Base-by-base conservation (phyloP, 2,888 invertebrate species). In the Encarsia formosa region DNA sequence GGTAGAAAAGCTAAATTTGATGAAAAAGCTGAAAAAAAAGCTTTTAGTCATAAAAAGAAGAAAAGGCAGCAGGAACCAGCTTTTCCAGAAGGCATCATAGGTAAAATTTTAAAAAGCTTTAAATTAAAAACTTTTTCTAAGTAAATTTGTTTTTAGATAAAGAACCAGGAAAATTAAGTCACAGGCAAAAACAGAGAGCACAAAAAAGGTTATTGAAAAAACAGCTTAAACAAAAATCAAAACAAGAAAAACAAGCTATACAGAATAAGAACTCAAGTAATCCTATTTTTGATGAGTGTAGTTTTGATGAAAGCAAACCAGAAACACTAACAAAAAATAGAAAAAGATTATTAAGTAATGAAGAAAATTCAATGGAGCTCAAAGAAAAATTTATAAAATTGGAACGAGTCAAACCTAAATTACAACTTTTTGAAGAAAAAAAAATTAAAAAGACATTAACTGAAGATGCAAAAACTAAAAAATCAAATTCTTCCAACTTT, bases 1-100 rank as follows among this genome's bases (percentile, higher is more conserved):
- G 92, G 92, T 58, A 81, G 92, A 35, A 92, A 91, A 76, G 91
- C 88, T 4, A 87, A 87, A 66, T 91, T 85, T 71, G 80, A 80
- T 61, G 87, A 88, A 63, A 78, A 77, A 49, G 80, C 83, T 61
- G 81, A 81, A 2, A 88, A 88, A 68, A 87, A 85, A 64, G 93
- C 93, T 0, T 91, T 89, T 8, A 94, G 93, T 0, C 59, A 95
- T 94, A 75, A 78, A 91, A 0, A 87, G 24, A 24, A 13, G 15
- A 40, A 85, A 61, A 95, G 94, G 68, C 95, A 95, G 68, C 82
- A 83, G 37, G 86, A 88, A 63, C 94, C 95, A 2, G 77, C 79
- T 41, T 83, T 87, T 67, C 80, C 81, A 52, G 81, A 81, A 66
- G 77, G 78, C 53, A 61, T 80, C 29, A 62, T 68, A 66, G 78